These are phyloP conservation scores for Palythoa heliodiscus DNA, from an alignment of 92 coral and sea anemone species.

Conservation along the genomic window DNA sequence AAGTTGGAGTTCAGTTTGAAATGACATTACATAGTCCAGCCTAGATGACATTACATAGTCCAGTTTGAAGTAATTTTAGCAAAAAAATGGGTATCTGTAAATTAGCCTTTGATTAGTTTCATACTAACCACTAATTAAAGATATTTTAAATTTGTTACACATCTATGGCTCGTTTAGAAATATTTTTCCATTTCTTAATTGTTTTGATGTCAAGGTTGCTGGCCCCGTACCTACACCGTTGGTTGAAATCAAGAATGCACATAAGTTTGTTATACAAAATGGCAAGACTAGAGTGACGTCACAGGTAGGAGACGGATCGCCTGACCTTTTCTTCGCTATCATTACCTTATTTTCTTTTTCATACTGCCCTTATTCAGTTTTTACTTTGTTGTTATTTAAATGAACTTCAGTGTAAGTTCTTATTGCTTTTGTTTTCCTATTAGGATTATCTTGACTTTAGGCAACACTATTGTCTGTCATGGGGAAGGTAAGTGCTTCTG, in stretches of 20 bases:
- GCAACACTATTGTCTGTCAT: conserved; percentile 95
- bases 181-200: too few species aligned
- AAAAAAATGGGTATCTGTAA: too few species aligned
- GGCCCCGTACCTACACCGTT: conserved; percentile 92
- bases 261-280: conserved; percentile 96
- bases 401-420: neutral
- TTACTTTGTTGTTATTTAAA: neutral
- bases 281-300: conserved; percentile 95
- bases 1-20: too few species aligned
- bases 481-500: conserved; percentile 89
- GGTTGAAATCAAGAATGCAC: conserved; percentile 78
- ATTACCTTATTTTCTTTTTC: too few species aligned
- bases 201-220: conserved; percentile 53
- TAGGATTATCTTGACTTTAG: conserved; percentile 93
- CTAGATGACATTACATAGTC: too few species aligned
- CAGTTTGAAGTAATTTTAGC: too few species aligned
- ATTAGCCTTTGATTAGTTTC: too few species aligned
- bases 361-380: too few species aligned
- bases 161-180: too few species aligned
- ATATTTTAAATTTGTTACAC: too few species aligned
- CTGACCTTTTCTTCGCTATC: neutral
- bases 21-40: too few species aligned
- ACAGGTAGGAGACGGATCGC: conserved; percentile 57
- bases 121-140: too few species aligned
- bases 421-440: neutral